Base-by-base conservation (phyloP, 2,113 vertebrate species). In the Panthera uncia region DNA sequence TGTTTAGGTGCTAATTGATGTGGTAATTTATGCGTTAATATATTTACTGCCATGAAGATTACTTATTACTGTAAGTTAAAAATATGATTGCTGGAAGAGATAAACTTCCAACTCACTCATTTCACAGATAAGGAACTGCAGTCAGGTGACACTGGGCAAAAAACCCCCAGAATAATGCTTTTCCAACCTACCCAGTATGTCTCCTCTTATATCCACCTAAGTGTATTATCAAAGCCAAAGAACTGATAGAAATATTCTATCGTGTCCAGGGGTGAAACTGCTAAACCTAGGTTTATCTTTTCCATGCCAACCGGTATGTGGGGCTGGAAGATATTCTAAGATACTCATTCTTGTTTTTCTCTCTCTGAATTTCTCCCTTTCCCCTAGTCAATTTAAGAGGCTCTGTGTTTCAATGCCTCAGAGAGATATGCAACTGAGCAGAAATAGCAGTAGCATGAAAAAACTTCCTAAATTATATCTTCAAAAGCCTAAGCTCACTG, bases 391-490 rank as follows among this genome's bases (percentile, higher is more conserved):
- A 9, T 86, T 89, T 38, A 96, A 95, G 18, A 94, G 74, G 10
- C 65, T 94, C 23, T 82, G 33, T n/a, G 25, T 80, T 89, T 93
- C n/a, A 76, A 7, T 33, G 29, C 18, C 83, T 94, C 41, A 3
- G 41, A 8, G 61, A 63, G 9, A 92, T 21, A 71, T 1, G 33
- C 4, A 36, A 92, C 52, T 33, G 15, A 88, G 69, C 29, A 73
- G 41, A 97, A 89, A 86, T 66, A 85, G 94, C 89, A 95, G 68
- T 19, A 65, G 25, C 38, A 69, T 48, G 25, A 57, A 74, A 84
- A 84, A 91, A 69, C 21, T 86, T 94, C 33, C 68, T 94, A n/a
- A 96, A 61, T 36, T 81, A 1, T 50, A 68, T 95, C 68, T 97
- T 94, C 57, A 88, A 89, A 94, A 89, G 7, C 31, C 11, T 31